phyloP scores from a whole-genome alignment of 1,140 invertebrate genomes.

The Anoplolepis gracilipes region DNA sequence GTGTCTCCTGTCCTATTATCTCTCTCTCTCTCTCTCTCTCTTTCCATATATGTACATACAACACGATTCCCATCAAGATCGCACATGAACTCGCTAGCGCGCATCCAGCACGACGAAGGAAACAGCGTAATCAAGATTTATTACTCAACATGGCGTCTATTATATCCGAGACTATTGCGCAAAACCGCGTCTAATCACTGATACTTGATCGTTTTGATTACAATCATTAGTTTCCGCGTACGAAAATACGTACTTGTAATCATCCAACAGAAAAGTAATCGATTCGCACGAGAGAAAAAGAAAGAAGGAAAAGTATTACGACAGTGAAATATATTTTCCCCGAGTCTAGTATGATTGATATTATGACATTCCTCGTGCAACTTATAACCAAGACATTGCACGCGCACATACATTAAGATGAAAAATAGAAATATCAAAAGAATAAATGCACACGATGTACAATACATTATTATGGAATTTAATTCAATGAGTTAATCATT shows the following conservation, averaged over 20 bases:
- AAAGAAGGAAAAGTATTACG: not conserved
- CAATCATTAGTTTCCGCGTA: conserved; percentile 25
- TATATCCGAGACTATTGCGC: conserved; percentile 34
- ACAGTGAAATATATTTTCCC: conserved; percentile 47
- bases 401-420: not conserved
- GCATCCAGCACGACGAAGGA: conserved; percentile 15
- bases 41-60: not conserved
- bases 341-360: conserved; percentile 8
- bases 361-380: not conserved
- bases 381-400: not conserved
- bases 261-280: not conserved
- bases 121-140: conserved; percentile 37
- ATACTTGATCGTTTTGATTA: conserved; percentile 45
- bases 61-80: conserved; percentile 36
- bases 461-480: not conserved
- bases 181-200: conserved; percentile 22
- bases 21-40: not conserved
- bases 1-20: not conserved
- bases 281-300: not conserved
- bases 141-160: conserved; percentile 33
- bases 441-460: not conserved
- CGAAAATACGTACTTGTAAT: conserved; percentile 2
- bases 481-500: not conserved
- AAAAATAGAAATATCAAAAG: not conserved
- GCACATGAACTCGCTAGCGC: not conserved